Evolutionary conservation across 1,140 invertebrate species (phyloP).

Genomic region (Druon quercuslanigerum): DNA sequence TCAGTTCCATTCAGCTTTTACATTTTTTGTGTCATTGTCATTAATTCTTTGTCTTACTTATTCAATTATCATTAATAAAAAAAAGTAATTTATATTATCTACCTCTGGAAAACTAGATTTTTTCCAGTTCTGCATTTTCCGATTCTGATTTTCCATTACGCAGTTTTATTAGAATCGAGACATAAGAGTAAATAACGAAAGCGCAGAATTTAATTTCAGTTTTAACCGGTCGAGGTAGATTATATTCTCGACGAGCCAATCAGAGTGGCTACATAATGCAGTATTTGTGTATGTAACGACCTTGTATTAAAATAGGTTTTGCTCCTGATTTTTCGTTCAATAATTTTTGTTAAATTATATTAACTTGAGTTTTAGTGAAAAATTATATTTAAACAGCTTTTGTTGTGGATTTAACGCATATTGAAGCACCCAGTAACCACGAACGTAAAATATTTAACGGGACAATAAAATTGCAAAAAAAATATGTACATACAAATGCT

Average conservation of each 20-base stretch:
- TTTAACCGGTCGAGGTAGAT: background rate
- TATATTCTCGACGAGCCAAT: too few species aligned
- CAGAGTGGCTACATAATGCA: too few species aligned
- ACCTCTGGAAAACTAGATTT: background rate
- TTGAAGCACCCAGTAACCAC: background rate
- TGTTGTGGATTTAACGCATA: background rate
- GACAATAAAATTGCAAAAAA: conserved; percentile 19
- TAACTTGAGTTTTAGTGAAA: background rate
- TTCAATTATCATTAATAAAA: background rate
- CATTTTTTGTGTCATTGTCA: too few species aligned
- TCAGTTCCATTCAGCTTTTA: too few species aligned
- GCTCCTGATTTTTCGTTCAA: background rate
- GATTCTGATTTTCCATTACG: background rate
- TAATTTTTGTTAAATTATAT: background rate
- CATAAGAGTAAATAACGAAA: background rate
- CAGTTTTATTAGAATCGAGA: background rate
- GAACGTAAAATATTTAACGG: background rate
- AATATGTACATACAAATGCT: background rate
- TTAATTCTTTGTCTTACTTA: background rate
- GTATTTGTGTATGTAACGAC: background rate
- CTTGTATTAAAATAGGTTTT: background rate
- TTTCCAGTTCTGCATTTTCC: background rate
- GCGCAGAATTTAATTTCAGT: background rate
- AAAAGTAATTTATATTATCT: background rate
- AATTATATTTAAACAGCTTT: background rate